These are phyloP conservation scores for Portevinia maculata DNA, from an alignment of 2,888 invertebrate species.

Conservation along the genomic window DNA sequence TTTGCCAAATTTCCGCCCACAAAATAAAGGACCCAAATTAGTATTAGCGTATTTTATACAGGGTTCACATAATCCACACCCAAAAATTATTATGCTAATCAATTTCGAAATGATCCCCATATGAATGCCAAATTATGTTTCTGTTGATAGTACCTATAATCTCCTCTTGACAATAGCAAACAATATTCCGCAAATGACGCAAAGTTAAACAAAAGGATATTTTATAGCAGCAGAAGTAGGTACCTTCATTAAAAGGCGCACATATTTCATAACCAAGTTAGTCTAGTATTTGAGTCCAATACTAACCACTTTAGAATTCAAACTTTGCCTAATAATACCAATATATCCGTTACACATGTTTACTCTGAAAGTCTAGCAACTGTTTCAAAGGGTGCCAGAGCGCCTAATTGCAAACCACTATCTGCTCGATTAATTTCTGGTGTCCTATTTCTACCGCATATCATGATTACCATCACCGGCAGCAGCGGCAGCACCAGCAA, in stretches of 20 bases:
- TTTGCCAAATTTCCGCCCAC: neutral
- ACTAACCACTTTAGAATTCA: slow-evolving; percentile 31
- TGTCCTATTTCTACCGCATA: slow-evolving; percentile 37
- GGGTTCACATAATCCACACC: slow-evolving; percentile 28
- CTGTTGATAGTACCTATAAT: neutral
- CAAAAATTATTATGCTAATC: slow-evolving; percentile 43
- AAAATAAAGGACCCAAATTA: neutral
- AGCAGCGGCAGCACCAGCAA: neutral
- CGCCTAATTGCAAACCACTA: slow-evolving; percentile 62
- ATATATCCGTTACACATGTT: slow-evolving; percentile 33
- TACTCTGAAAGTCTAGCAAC: slow-evolving; percentile 11
- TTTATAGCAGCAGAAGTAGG: neutral
- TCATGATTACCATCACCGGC: neutral
- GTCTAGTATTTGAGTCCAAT: slow-evolving; percentile 34
- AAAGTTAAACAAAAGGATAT: neutral
- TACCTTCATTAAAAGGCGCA: neutral
- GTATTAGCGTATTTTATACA: slow-evolving; percentile 8
- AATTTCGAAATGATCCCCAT: slow-evolving; percentile 48
- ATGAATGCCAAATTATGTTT: slow-evolving; percentile 43
- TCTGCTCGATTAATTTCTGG: slow-evolving; percentile 59
- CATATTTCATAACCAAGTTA: neutral
- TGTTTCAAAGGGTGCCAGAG: slow-evolving; percentile 9
- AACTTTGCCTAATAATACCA: slow-evolving; percentile 41
- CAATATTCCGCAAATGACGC: slow-evolving; percentile 10
- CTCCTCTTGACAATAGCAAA: slow-evolving; percentile 25